Conservation (phyloP, 2,888 invertebrate genomes). For the Machimus rusticus region DNA sequence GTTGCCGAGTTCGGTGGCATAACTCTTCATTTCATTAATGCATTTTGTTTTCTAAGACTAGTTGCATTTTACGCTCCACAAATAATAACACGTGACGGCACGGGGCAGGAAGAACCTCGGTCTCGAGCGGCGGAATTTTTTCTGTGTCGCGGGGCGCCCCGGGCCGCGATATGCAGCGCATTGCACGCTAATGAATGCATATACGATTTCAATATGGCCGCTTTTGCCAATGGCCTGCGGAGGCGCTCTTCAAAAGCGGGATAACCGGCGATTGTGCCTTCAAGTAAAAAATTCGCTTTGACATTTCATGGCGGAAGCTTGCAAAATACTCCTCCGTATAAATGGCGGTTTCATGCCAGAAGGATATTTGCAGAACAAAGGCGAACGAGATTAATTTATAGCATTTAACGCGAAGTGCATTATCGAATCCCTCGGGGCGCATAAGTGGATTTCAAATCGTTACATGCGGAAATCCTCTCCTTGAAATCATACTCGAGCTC, state of each 20-base stretch:
- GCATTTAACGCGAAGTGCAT: background rate
- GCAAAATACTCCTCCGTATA: slow-evolving; percentile 17
- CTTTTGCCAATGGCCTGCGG: background rate
- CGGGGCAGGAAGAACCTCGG: background rate
- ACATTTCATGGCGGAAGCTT: slow-evolving; percentile 17
- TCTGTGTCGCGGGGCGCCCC: background rate
- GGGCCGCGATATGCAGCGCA: background rate
- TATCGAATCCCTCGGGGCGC: background rate
- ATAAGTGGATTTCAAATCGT: background rate
- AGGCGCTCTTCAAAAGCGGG: background rate
- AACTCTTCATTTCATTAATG: slow-evolving; percentile 21
- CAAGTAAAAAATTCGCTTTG: slow-evolving; percentile 16
- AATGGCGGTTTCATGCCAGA: slow-evolving; percentile 19
- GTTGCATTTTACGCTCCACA: slow-evolving; percentile 26
- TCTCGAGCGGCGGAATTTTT: background rate
- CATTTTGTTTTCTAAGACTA: slow-evolving; percentile 3
- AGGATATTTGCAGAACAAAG: background rate
- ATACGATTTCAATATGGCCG: slow-evolving; percentile 26
- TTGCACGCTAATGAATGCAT: slow-evolving; percentile 20
- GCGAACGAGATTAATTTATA: background rate
- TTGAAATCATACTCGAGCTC: background rate
- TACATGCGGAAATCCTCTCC: background rate
- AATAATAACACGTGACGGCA: slow-evolving; percentile 24
- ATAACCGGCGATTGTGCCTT: slow-evolving; percentile 4
- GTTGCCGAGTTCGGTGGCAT: background rate